A percentile compares a stretch with the other conserved stretches of the same genome.
phyloP scores from a whole-genome alignment of 2,113 vertebrate species.

The Pipa parva region DNA sequence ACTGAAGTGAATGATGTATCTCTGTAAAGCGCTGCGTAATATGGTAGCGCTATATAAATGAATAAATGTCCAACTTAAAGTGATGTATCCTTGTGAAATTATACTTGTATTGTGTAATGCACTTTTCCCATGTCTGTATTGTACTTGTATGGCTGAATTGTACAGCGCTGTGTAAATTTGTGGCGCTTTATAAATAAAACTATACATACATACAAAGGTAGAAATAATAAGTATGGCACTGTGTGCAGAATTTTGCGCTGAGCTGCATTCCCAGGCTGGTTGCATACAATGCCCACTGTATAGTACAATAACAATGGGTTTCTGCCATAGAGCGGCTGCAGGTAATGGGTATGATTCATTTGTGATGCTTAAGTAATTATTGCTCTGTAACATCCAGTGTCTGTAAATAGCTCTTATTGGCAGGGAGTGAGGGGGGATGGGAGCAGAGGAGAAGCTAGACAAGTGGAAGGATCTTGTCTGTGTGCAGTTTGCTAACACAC shows the following conservation, averaged over 20 bases:
- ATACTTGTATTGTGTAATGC: too few relatives aligned
- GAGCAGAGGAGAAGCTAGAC: not conserved
- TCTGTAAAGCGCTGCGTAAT: too few relatives aligned
- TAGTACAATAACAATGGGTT: not conserved
- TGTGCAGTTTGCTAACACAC: too few relatives aligned
- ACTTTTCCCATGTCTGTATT: too few relatives aligned
- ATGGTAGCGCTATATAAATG: too few relatives aligned
- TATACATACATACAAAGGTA: too few relatives aligned
- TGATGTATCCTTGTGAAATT: too few relatives aligned
- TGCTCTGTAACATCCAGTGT: not conserved
- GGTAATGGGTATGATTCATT: constrained; percentile 15
- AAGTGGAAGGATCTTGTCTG: not conserved
- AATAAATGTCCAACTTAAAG: too few relatives aligned
- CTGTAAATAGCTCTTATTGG: constrained; percentile 10
- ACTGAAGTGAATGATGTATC: too few relatives aligned
- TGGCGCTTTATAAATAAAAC: too few relatives aligned
- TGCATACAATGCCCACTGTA: not conserved
- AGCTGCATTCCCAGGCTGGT: not conserved
- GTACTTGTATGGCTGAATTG: too few relatives aligned
- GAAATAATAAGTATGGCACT: not conserved
- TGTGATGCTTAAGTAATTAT: constrained; percentile 9
- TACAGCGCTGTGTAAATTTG: too few relatives aligned
- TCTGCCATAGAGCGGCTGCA: not conserved
- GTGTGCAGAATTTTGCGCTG: not conserved
- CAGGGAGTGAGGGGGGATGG: not conserved